phyloP scores from a whole-genome alignment of 2,113 vertebrate species.

The Sinocyclocheilus anshuiensis region DNA sequence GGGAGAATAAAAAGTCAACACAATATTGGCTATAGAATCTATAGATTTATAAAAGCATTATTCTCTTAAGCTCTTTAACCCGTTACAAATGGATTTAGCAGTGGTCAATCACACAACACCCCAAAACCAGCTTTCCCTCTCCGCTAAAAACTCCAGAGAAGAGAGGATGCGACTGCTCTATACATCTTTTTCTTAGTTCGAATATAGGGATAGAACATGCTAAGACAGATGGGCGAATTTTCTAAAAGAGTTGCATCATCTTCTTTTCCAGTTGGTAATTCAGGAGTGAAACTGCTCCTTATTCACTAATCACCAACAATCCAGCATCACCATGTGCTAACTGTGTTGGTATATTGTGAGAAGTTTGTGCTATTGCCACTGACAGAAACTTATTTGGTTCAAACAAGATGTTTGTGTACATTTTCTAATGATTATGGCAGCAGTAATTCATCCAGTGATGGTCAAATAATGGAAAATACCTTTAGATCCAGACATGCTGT shows the following conservation, averaged over 20 bases:
- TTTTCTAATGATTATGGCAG: neutral
- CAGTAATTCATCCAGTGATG: neutral
- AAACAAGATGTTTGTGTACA: neutral
- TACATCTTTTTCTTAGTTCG: neutral
- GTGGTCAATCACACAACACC: neutral
- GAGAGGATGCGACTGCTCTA: neutral
- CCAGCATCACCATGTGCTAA: neutral
- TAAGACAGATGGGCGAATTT: neutral
- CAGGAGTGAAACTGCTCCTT: neutral
- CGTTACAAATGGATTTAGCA: slow-evolving; percentile 21
- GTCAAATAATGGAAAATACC: neutral
- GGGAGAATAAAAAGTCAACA: neutral
- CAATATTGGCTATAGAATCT: neutral
- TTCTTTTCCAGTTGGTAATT: no score
- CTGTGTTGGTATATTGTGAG: neutral
- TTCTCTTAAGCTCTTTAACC: slow-evolving; percentile 14
- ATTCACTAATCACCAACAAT: no score
- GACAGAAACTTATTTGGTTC: neutral
- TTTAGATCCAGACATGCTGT: neutral
- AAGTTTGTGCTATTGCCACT: neutral
- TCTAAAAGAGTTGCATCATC: neutral
- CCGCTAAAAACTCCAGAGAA: neutral
- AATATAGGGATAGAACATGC: neutral
- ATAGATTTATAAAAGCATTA: no score
- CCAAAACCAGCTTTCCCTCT: slow-evolving; percentile 1